Evolutionary conservation across 1,140 invertebrate species (phyloP).

Genomic region (Medauroidea extradentata): DNA sequence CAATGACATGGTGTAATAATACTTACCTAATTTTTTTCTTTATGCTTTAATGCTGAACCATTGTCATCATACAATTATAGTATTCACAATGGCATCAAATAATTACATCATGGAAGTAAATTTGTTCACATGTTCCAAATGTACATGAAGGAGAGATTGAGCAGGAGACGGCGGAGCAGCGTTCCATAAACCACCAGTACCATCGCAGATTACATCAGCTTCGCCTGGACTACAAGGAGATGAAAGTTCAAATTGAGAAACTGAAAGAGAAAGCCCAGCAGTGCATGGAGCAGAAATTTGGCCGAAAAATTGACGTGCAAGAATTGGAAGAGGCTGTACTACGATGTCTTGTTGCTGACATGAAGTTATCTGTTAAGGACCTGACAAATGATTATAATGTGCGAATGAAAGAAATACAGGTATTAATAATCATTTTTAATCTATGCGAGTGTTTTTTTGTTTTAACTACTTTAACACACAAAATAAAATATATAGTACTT

Average conservation of each 20-base stretch:
- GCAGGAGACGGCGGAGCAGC: slow-evolving; percentile 55
- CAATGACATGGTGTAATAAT: too few relatives aligned
- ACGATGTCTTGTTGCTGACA: slow-evolving; percentile 48
- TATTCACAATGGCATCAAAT: too few relatives aligned
- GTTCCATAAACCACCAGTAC: slow-evolving; percentile 52
- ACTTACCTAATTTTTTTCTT: too few relatives aligned
- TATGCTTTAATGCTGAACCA: too few relatives aligned
- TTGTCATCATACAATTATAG: too few relatives aligned
- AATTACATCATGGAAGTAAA: too few relatives aligned
- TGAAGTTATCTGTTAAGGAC: slow-evolving; percentile 46
- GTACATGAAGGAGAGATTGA: slow-evolving; percentile 59
- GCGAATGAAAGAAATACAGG: slow-evolving; percentile 30
- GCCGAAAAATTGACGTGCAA: slow-evolving; percentile 48
- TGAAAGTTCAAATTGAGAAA: slow-evolving; percentile 47
- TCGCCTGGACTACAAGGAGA: slow-evolving; percentile 51
- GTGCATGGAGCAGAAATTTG: slow-evolving; percentile 54
- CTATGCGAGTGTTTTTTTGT: too few relatives aligned
- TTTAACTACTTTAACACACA: too few relatives aligned
- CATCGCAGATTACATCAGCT: slow-evolving; percentile 50
- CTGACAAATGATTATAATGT: slow-evolving; percentile 42
- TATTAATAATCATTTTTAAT: too few relatives aligned
- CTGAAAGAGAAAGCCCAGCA: slow-evolving; percentile 47
- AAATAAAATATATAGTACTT: too few relatives aligned
- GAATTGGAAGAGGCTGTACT: slow-evolving; percentile 53
- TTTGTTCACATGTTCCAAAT: slow-evolving; percentile 40